Evolutionary conservation across 2,797 vertebrate species (phyloP), one percentile per base, ranked within the genome.

Genomic region (Schizothorax lantsangensis): DNA sequence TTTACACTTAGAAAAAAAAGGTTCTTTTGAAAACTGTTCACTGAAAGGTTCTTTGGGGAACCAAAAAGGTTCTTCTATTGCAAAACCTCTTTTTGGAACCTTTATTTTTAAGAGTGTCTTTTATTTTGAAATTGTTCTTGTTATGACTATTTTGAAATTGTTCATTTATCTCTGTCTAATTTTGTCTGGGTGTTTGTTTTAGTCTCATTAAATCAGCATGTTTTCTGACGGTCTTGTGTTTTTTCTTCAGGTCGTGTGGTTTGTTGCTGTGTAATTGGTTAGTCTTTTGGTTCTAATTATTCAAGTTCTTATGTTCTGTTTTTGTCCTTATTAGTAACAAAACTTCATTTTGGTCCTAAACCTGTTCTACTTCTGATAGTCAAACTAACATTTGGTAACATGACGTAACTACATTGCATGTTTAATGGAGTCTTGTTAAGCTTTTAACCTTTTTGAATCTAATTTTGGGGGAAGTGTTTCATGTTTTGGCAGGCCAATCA

Each of bases 101-200:
- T 62, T 26, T 62, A 26, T 26, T 62, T 62, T 26, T 62, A 23
- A 57, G 21, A 23, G 54, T 71, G 47, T 59, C 6, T 81, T 69
- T 62, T 38, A 36, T 64, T 85, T 11, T 26, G 6, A 43, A 69
- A 26, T 26, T 26, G 7, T 72, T n/a, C 9, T 14, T 68, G 38
- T 11, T 79, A 17, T 71, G 38, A 45, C 33, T 66, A n/a, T n/a
- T n/a, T n/a, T n/a, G n/a, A n/a, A 30, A 30, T 14, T 66, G 23
- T 33, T 45, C 4, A 33, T 57, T 14, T 54, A 40, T 8, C 43
- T 33, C 19, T 54, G 40, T 74, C 17, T 79, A 23, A 38, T 26
- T 40, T 12, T 78, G 49, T 72, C 9, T 74, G 40, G 47, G 40
- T 73, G 36, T 84, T 14, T 73, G 19, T 52, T 73, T 74, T 52